Evolutionary conservation across 2,113 vertebrate species (phyloP), one percentile per base, ranked within the genome.

Genomic region (Phalacrocorax carbo): DNA sequence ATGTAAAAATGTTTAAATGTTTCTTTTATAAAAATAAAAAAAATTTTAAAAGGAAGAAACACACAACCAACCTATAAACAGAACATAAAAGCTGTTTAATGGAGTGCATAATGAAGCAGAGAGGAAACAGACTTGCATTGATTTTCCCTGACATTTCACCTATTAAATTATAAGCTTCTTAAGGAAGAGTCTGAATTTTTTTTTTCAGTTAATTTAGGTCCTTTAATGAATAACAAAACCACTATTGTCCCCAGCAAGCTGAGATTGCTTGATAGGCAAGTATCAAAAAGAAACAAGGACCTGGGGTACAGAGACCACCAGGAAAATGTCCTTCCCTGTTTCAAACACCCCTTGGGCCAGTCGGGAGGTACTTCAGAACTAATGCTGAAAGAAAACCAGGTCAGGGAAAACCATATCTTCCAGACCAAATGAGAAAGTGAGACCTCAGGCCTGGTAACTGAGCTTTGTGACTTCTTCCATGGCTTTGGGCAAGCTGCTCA

Each of bases 51-150:
- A 71, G 66, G 69, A 95, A 78, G 26, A 93, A 97, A 95, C 62
- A 76, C 61, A 95, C 90, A 97, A 97, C 68, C 79, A 95, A 96
- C 96, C 97, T 96, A 97, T 98, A 98, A 98, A 98, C 97, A 98
- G 97, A 98, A 98, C 97, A 98, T 98, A 97, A 98, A 98, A 98
- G 98, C 95, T 96, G 76, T 96, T 98, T 98, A 98, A 98, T 93
- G 93, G 95, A 96, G 71, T 61, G 78, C 90, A 65, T 98, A 98
- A 98, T 97, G 97, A 98, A 97, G 94, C 96, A 88, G 71, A 91
- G 60, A 97, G 97, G 97, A 97, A 97, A 96, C 91, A 96, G 97
- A 91, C 97, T 97, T 96, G 88, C 91, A 94, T 68, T 97, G 97
- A 97, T 97, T 98, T 97, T 96, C 96, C 75, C 90, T 97, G 94